Percentiles rank a stretch among this genome's conserved stretches.
phyloP scores from a whole-genome alignment of 2,797 vertebrate species.

The Acrocephalus scirpaceus region DNA sequence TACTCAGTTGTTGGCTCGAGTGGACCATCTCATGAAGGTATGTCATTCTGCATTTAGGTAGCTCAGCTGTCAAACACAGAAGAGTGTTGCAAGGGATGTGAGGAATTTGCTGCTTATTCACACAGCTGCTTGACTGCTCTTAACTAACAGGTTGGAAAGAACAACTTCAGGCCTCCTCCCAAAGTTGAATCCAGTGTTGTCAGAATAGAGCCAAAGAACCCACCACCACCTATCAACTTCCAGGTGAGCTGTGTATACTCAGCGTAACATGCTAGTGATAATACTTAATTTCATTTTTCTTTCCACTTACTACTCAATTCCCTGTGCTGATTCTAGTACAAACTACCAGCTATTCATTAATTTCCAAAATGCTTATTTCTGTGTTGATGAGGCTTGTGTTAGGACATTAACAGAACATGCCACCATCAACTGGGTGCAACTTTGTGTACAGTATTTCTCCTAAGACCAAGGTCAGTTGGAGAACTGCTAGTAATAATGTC shows the following conservation, averaged over 20 bases:
- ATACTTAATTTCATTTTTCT: neutral
- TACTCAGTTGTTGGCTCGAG: constrained; percentile 92
- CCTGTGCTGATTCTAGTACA: neutral
- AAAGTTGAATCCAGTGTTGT: constrained; percentile 99
- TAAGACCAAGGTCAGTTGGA: neutral
- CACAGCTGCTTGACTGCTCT: neutral
- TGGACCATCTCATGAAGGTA: constrained; percentile 99
- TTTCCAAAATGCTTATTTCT: neutral
- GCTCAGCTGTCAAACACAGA: neutral
- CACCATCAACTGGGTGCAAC: accelerated
- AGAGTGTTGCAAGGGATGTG: neutral
- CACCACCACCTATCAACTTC: constrained; percentile 96
- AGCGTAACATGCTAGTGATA: neutral
- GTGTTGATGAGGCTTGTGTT: neutral
- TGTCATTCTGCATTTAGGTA: neutral
- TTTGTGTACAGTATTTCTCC: neutral
- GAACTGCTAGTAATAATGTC: neutral
- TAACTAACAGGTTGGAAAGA: constrained; percentile 89
- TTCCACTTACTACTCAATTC: neutral
- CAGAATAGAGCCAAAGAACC: constrained; percentile 96
- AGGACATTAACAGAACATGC: accelerated
- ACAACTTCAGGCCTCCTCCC: constrained; percentile 96
- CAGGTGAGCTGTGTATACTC: constrained; percentile 78
- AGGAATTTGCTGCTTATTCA: neutral
- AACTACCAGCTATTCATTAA: neutral